Percentiles rank a stretch among this genome's conserved stretches.
These are phyloP conservation scores for Remorina albescens DNA, from an alignment of 2,797 vertebrate species.

Conservation along the genomic window DNA sequence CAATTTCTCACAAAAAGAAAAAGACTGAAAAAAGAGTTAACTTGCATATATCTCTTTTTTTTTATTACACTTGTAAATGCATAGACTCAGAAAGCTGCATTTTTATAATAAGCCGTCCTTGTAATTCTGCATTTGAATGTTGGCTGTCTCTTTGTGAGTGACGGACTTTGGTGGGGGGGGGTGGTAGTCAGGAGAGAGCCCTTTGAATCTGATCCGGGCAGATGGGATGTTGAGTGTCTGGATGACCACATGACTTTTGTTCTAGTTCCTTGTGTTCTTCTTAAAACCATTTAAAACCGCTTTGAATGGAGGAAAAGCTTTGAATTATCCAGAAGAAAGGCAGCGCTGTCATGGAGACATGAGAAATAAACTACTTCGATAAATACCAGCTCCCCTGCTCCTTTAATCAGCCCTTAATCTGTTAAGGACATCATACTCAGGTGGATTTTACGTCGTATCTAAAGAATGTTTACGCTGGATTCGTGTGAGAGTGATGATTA, in stretches of 20 bases:
- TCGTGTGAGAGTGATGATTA: not conserved
- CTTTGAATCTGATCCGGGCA: not conserved
- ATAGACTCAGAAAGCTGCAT: too few relatives aligned
- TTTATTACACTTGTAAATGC: not conserved
- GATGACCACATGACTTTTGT: not conserved
- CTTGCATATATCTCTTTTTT: not conserved
- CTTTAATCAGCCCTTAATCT: conserved; percentile 3
- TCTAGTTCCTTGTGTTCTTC: not conserved
- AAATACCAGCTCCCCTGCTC: not conserved
- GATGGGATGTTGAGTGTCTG: not conserved
- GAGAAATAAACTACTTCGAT: not conserved
- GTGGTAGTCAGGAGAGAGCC: not conserved
- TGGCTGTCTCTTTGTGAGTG: not conserved
- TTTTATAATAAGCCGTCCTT: not conserved
- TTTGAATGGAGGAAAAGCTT: not conserved
- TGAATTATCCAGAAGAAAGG: not conserved
- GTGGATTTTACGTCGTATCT: not conserved
- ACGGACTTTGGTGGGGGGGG: too few relatives aligned
- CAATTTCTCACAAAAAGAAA: not conserved
- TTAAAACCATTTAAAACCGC: not conserved
- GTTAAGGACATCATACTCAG: not conserved
- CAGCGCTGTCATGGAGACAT: not conserved
- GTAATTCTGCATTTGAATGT: not conserved
- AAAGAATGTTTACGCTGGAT: not conserved
- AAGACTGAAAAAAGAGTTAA: not conserved